Evolutionary conservation across 2,797 vertebrate genomes (phyloP), one percentile per base, ranked within the genome.

Genomic region (Margarornis squamiger): DNA sequence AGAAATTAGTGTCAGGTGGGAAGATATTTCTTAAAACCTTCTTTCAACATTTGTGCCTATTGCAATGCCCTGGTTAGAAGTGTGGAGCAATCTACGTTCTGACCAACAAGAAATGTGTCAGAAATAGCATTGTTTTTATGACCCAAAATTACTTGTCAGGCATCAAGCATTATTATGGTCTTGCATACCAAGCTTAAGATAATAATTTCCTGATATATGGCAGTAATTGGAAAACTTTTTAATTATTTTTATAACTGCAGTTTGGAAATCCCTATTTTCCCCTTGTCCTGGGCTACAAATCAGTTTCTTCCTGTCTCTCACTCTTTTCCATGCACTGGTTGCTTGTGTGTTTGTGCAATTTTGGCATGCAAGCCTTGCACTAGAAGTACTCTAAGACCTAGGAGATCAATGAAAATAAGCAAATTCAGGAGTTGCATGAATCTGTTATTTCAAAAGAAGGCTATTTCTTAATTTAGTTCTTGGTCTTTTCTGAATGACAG

Each of bases 1-100:
- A 93, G 76, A 95, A 97, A 96, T 96, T 96, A 51, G 39, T 79
- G 55, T 92, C 91, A 94, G 79, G 83, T 96, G 90, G 93, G 91
- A 88, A 96, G 90, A 55, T 93, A 48, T 89, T 96, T 95, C 91
- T 96, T 95, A 88, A 95, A 95, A 74, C 41, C 32, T 81, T 59
- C 92, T 95, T 96, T 95, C 94, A 90, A 87, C 88, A 96, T 61
- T 90, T 70, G 16, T 67, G 48, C 72, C 59, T 90, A 52, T 74
- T 95, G 78, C 90, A 95, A 12, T 88, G 74, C 45, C 32, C 73
- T 82, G 48, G 39, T 73, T 94, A 38, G 45, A 76, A 90, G 41
- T 30, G 72, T 92, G 91, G 85, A 67, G 76, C 74, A 94, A 94
- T 84, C 79, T 79, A 85, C 6, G 10, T 92, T 88, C 65, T 90